phyloP scores from a whole-genome alignment of 1,140 invertebrate genomes.

The Eubasilissa regina region DNA sequence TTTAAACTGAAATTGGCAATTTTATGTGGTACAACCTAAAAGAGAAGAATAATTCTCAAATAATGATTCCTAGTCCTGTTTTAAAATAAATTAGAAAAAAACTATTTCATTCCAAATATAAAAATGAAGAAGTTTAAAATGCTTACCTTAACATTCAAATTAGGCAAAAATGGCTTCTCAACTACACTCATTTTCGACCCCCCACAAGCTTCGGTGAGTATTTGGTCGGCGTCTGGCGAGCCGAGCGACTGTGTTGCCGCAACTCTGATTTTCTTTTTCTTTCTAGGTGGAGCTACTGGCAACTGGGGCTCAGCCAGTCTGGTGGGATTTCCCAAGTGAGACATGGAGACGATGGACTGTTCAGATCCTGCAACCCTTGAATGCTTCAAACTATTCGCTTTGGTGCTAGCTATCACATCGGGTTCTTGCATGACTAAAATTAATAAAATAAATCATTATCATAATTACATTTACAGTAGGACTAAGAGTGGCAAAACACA shows the following conservation, averaged over 20 bases:
- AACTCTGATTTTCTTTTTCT: constrained; percentile 79
- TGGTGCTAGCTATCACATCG: constrained; percentile 95
- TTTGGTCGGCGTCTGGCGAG: constrained; percentile 60
- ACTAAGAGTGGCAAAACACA: too few species aligned
- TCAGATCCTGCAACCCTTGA: constrained; percentile 65
- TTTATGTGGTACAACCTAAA: too few species aligned
- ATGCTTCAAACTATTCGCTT: constrained; percentile 76
- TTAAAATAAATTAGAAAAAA: too few species aligned
- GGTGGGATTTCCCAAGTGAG: constrained; percentile 54
- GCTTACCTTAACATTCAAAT: constrained; percentile 63
- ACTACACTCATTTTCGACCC: constrained; percentile 31
- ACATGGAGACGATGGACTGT: constrained; percentile 64
- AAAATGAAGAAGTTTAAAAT: not conserved
- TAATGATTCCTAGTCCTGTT: too few species aligned
- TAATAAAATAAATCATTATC: not conserved
- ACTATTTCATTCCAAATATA: not conserved
- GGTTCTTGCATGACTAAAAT: constrained; percentile 82
- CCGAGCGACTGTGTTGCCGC: constrained; percentile 63
- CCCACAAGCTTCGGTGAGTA: constrained; percentile 15
- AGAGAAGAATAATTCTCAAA: too few species aligned
- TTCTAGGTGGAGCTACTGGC: constrained; percentile 87
- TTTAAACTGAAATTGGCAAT: too few species aligned
- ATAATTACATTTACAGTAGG: too few species aligned
- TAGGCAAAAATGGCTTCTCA: constrained; percentile 62
- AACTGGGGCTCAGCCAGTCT: constrained; percentile 62